These are phyloP conservation scores for Thryonomys swinderianus DNA, from an alignment of 2,113 vertebrate species.

Conservation along the genomic window DNA sequence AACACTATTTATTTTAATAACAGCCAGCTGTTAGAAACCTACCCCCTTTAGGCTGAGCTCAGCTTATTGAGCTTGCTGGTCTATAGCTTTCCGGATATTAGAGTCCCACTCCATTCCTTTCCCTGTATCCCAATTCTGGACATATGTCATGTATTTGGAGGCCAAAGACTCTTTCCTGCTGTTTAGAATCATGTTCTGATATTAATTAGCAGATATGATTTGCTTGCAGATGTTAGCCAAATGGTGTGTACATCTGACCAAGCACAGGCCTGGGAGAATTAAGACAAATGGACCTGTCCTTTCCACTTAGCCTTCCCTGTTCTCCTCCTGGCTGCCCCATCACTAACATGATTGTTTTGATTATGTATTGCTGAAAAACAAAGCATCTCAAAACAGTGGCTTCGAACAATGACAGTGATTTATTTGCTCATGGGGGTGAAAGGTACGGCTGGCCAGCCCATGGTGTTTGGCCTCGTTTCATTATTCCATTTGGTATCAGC, in stretches of 20 bases:
- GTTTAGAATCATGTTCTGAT: not conserved
- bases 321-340: not conserved
- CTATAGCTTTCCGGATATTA: not conserved
- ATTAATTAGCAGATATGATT: not conserved
- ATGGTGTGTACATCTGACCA: not conserved
- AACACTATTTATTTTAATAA: not conserved
- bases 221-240: slow-evolving; percentile 42
- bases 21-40: not conserved
- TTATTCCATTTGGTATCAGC: not conserved
- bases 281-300: not conserved
- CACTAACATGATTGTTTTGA: not conserved
- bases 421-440: not conserved
- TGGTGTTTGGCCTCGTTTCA: not conserved
- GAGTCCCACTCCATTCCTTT: not conserved
- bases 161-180: not conserved
- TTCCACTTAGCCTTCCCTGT: not conserved
- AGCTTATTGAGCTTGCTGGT: slow-evolving; percentile 11
- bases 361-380: slow-evolving; percentile 22
- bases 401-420: not conserved
- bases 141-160: not conserved
- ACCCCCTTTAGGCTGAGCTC: not conserved
- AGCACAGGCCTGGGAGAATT: not conserved
- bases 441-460: not conserved
- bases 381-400: not conserved
- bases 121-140: not conserved